Evolutionary conservation across 2,888 invertebrate species (phyloP).

Genomic region (Eupithecia vulgata): DNA sequence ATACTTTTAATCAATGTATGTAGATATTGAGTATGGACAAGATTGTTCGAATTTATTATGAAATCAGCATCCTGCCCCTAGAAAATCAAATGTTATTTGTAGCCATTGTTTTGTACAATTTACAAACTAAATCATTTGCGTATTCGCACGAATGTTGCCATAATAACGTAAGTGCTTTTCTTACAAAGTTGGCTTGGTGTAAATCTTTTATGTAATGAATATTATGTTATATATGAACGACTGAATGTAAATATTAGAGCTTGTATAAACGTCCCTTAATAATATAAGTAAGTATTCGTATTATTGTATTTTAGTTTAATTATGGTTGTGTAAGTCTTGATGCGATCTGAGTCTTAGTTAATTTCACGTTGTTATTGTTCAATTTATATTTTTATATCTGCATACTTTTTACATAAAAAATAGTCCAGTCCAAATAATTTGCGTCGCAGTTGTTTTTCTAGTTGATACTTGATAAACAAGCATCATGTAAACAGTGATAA

Average conservation of each 20-base stretch:
- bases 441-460: slow-evolving; percentile 12
- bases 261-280: slow-evolving; percentile 59
- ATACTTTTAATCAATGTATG: slow-evolving; percentile 32
- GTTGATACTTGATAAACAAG: not conserved
- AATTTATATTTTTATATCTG: slow-evolving; percentile 51
- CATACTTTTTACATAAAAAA: slow-evolving; percentile 60
- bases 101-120: slow-evolving; percentile 70
- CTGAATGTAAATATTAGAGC: slow-evolving; percentile 72
- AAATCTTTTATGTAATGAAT: slow-evolving; percentile 38
- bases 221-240: slow-evolving; percentile 55
- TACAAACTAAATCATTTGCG: slow-evolving; percentile 52
- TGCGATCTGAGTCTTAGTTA: slow-evolving; percentile 65
- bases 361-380: slow-evolving; percentile 42
- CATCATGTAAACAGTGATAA: slow-evolving; percentile 29
- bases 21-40: slow-evolving; percentile 13
- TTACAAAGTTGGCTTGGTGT: slow-evolving; percentile 45
- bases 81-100: slow-evolving; percentile 35
- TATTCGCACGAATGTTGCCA: slow-evolving; percentile 70
- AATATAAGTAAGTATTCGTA: slow-evolving; percentile 38
- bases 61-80: slow-evolving; percentile 31
- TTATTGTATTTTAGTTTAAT: slow-evolving; percentile 54
- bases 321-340: slow-evolving; percentile 66
- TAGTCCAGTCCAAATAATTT: slow-evolving; percentile 21
- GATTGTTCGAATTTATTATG: slow-evolving; percentile 30
- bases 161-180: slow-evolving; percentile 63